Percentiles rank a stretch among this genome's conserved stretches.
Conservation (phyloP, 2,113 vertebrate species). For the Oncorhynchus mykiss region DNA sequence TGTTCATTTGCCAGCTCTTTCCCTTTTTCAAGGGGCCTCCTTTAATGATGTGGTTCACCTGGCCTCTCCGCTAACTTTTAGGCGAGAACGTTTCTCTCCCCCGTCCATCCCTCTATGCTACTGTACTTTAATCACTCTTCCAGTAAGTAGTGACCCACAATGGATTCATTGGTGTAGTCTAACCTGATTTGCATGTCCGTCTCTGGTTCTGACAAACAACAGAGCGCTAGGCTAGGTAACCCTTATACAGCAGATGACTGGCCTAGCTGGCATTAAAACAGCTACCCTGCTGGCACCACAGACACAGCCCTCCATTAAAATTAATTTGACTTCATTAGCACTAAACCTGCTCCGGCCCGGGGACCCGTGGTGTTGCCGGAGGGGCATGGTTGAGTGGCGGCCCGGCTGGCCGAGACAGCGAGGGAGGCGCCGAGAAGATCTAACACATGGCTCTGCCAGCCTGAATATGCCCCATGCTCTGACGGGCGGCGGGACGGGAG, state of each 20-base stretch:
- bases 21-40: slow-evolving; percentile 46
- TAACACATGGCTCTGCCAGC: slow-evolving; percentile 67
- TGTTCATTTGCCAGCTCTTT: slow-evolving; percentile 50
- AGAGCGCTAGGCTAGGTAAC: slow-evolving; percentile 15
- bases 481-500: slow-evolving; percentile 64
- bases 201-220: slow-evolving; percentile 25
- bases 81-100: slow-evolving; percentile 16
- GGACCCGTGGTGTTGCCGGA: slow-evolving; percentile 67
- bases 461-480: slow-evolving; percentile 74
- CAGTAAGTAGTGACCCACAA: slow-evolving; percentile 38
- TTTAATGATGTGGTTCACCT: slow-evolving; percentile 70
- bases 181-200: slow-evolving; percentile 41
- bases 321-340: slow-evolving; percentile 72
- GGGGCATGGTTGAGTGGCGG: slow-evolving; percentile 68
- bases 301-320: slow-evolving; percentile 74
- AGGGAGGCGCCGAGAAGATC: no score
- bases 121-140: slow-evolving; percentile 31
- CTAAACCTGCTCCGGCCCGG: slow-evolving; percentile 66
- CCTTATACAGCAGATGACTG: not conserved
- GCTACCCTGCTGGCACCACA: slow-evolving; percentile 63
- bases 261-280: slow-evolving; percentile 51
- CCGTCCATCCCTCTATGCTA: not conserved
- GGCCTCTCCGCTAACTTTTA: slow-evolving; percentile 42
- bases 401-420: slow-evolving; percentile 49
- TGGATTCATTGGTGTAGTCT: slow-evolving; percentile 30